Evolutionary conservation across 2,113 vertebrate genomes (phyloP).

Genomic region (Chaetops frenatus): DNA sequence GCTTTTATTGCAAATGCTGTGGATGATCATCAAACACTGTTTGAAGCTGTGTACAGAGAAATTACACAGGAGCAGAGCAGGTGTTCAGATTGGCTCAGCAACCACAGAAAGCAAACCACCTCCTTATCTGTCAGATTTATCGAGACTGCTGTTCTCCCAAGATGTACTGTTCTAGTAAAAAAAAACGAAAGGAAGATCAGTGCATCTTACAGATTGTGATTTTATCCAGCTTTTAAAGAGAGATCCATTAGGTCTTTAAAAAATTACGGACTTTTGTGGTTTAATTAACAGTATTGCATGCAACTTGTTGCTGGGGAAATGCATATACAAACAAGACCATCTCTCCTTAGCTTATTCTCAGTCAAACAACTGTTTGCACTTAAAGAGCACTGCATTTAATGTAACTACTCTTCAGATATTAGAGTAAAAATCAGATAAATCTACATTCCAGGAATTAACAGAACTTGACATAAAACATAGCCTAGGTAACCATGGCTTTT

Average conservation of each 20-base stretch:
- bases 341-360: not conserved
- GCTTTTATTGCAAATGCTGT: slow-evolving; percentile 6
- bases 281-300: not conserved
- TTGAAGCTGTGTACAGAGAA: not conserved
- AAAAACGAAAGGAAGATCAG: not conserved
- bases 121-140: not conserved
- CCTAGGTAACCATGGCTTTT: not conserved
- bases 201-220: not conserved
- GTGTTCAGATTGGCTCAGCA: not conserved
- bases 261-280: not conserved
- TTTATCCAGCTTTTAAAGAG: not conserved
- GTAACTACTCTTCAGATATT: not conserved
- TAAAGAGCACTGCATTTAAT: not conserved
- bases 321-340: not conserved
- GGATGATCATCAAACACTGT: slow-evolving; percentile 4
- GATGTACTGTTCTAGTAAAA: not conserved
- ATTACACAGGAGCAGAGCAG: not conserved
- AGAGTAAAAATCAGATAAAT: not conserved
- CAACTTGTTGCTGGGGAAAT: not conserved
- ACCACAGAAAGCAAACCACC: not conserved
- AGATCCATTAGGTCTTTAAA: not conserved
- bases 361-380: not conserved
- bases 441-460: not conserved
- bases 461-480: not conserved
- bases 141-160: not conserved